A percentile compares a stretch with the other conserved stretches of the same genome.
Evolutionary conservation across 2,888 invertebrate species (phyloP).

Genomic region (Cheilosia vernalis): DNA sequence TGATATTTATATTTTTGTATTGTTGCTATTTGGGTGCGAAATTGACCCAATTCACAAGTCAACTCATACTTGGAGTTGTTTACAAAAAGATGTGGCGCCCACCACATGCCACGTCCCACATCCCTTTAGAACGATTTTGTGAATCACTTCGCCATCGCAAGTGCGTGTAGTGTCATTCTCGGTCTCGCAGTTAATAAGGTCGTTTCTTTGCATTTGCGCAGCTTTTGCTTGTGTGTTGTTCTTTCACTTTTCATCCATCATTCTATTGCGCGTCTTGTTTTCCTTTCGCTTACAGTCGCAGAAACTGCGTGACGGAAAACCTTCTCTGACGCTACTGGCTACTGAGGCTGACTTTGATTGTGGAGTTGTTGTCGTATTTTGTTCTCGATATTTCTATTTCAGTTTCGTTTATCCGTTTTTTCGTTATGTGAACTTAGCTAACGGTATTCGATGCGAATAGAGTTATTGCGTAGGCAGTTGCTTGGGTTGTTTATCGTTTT

Average conservation of each 20-base stretch:
- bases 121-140: too few species aligned
- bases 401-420: constrained; percentile 45
- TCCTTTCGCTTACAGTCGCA: constrained; percentile 46
- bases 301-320: not conserved
- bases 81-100: too few species aligned
- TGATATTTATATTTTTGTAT: too few species aligned
- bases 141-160: too few species aligned
- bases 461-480: constrained; percentile 56
- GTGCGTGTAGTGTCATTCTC: not conserved
- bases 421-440: constrained; percentile 33
- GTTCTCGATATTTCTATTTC: constrained; percentile 28
- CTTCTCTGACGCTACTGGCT: not conserved
- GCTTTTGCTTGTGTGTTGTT: constrained; percentile 9
- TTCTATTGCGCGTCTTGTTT: constrained; percentile 45
- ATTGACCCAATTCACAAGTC: too few species aligned
- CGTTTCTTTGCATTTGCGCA: not conserved
- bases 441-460: constrained; percentile 46
- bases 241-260: constrained; percentile 39
- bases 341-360: not conserved
- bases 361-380: not conserved
- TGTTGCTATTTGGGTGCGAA: too few species aligned
- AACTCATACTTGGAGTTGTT: too few species aligned
- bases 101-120: too few species aligned
- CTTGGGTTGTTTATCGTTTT: constrained; percentile 17
- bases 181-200: not conserved